Base-by-base conservation (phyloP, 2,888 invertebrate genomes). In the Ethmia dodecea region DNA sequence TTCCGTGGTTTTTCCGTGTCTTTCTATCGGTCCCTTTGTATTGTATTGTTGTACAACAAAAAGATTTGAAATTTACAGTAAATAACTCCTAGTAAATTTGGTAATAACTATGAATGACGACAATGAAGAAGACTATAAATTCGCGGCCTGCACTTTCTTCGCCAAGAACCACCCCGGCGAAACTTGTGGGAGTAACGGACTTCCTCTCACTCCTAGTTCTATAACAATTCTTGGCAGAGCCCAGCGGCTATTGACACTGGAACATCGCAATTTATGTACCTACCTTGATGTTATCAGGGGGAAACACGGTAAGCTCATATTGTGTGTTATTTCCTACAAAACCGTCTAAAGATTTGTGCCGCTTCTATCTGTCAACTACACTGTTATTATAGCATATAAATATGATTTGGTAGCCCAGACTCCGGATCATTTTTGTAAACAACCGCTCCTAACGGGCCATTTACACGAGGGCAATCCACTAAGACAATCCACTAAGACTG, bases 141-240 rank as follows among this genome's bases (percentile, higher is more conserved):
- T 98, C 64, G 95, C 95, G n/a, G 94, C 95, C 4, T 91, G 92
- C 55, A 97, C 97, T 13, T 97, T 95, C 73, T 96, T 96, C 74
- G 97, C 97, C 0, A 93, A 93, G 60, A 91, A 93, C 59, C 96
- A 97, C 71, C 94, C 95, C 8, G 93, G 93, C 15, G 96, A 97
- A 72, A 91, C 92, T 33, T 98, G 98, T 74, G 98, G 98, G 6
- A 95, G 95, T 49, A 99, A 99, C 81, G 98, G 99, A 1, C 81
- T 99, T 30, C 99, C 99, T 0, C 84, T 98, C 12, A 98, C 98
- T 1, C 98, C 98, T 2, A 98, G 98, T 77, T 97, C 98, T 0
- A 96, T 98, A 42, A 94, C 95, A 36, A 97, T 99, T 61, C 88
- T 96, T 36, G 98, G 98, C 5, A 89, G 92, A 59, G 94, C 97